Evolutionary conservation across 2,888 invertebrate genomes (phyloP).

Genomic region (Drosophila kokeensis): DNA sequence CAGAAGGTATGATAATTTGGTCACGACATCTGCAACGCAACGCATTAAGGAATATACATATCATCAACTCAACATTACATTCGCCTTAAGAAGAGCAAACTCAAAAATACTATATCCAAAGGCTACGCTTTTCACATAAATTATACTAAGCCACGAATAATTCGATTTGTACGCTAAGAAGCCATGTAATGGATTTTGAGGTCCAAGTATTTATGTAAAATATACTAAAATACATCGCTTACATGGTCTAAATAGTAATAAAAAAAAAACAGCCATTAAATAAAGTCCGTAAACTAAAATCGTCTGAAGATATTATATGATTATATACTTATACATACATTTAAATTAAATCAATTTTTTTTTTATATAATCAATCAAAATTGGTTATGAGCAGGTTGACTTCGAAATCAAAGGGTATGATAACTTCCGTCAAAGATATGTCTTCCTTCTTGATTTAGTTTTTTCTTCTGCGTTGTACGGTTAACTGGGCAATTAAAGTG

Average conservation of each 20-base stretch:
- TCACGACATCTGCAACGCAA: constrained; percentile 1
- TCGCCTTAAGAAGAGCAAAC: neutral
- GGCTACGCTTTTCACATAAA: neutral
- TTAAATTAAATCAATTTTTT: neutral
- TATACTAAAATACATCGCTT: neutral
- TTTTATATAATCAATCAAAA: neutral
- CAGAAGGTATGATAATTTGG: constrained; percentile 3
- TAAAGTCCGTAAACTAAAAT: neutral
- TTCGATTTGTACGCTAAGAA: neutral
- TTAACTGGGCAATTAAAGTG: constrained; percentile 69
- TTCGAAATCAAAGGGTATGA: too few species aligned
- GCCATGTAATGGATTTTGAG: neutral
- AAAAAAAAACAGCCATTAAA: neutral
- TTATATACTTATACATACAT: neutral
- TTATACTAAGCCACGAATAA: neutral
- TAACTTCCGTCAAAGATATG: neutral
- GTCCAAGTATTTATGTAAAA: neutral
- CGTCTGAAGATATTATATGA: neutral
- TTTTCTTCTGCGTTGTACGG: constrained; percentile 38
- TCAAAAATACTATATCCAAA: neutral
- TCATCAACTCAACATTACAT: neutral
- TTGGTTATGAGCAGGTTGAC: neutral
- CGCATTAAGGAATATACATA: neutral
- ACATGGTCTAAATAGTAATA: neutral
- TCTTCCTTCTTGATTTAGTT: neutral